phyloP scores from a whole-genome alignment of 2,797 vertebrate species.

The Salmo trutta region DNA sequence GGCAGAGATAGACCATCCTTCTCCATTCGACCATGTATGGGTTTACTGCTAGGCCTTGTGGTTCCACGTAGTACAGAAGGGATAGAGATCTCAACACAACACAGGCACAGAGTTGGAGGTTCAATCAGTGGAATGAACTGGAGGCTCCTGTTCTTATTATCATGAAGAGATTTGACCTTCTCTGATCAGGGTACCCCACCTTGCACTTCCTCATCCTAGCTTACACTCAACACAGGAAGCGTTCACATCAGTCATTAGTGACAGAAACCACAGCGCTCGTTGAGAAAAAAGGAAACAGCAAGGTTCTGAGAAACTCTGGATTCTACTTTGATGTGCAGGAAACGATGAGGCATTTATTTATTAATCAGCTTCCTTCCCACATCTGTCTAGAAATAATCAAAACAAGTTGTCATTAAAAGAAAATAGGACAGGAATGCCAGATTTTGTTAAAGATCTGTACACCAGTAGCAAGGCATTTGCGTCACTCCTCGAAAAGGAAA shows the following conservation, averaged over 20 bases:
- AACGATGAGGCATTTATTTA: constrained; percentile 14
- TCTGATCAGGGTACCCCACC: constrained; percentile 27
- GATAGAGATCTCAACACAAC: constrained; percentile 50
- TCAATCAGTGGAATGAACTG: constrained; percentile 26
- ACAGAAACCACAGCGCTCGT: constrained; percentile 37
- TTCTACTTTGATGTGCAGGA: constrained; percentile 35
- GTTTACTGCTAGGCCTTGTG: constrained; percentile 2
- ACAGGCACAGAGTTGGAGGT: constrained; percentile 38
- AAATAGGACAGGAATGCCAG: neutral
- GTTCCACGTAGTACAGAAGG: constrained; percentile 42
- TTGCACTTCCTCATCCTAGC: neutral
- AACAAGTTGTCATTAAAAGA: neutral
- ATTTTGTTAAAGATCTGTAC: constrained; percentile 7
- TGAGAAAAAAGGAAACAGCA: constrained; percentile 29
- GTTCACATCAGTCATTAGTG: constrained; percentile 33
- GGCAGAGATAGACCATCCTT: constrained; percentile 33
- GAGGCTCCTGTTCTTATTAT: neutral
- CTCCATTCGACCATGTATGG: neutral
- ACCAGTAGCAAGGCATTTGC: neutral
- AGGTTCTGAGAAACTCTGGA: constrained; percentile 42
- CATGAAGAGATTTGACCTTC: constrained; percentile 28
- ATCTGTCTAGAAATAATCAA: constrained; percentile 31
- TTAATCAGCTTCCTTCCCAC: constrained; percentile 23
- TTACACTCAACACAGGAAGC: constrained; percentile 19
- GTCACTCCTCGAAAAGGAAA: constrained; percentile 8